These are phyloP conservation scores for Hephaestus fuliginosus DNA, from an alignment of 2,797 vertebrate species.

Conservation along the genomic window DNA sequence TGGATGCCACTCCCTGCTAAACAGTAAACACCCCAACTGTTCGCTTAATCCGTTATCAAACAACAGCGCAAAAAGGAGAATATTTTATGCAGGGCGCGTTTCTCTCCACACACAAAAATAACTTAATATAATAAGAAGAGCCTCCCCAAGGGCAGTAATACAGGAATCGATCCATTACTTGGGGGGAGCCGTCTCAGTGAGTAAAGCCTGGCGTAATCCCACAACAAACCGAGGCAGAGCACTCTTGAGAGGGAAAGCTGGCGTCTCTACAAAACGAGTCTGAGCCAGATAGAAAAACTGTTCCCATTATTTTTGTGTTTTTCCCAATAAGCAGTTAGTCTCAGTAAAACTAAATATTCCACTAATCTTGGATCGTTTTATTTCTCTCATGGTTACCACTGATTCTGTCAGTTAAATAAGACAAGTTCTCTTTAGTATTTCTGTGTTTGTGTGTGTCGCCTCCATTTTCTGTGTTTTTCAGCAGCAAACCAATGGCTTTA, in stretches of 20 bases:
- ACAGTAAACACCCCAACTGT: neutral
- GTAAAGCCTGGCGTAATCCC: slow-evolving; percentile 30
- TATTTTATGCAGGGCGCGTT: slow-evolving; percentile 7
- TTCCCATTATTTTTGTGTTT: slow-evolving; percentile 3
- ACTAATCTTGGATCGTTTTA: neutral
- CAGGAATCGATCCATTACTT: slow-evolving; percentile 18
- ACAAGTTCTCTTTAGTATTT: neutral
- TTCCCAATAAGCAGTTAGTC: neutral
- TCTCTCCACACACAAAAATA: slow-evolving; percentile 2
- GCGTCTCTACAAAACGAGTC: slow-evolving; percentile 17
- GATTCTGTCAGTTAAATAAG: slow-evolving; percentile 5
- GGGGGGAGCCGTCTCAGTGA: slow-evolving; percentile 15
- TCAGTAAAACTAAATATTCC: slow-evolving; percentile 5
- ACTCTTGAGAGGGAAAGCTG: slow-evolving; percentile 3
- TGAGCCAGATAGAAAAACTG: slow-evolving; percentile 1
- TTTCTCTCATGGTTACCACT: neutral
- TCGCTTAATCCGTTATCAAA: neutral
- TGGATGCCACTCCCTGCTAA: neutral
- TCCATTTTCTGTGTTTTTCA: slow-evolving; percentile 2
- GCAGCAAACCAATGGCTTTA: neutral
- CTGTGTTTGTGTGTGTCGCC: neutral
- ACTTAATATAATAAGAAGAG: slow-evolving; percentile 14
- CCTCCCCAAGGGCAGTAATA: slow-evolving; percentile 18
- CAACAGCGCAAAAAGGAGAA: slow-evolving; percentile 9
- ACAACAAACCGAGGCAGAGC: slow-evolving; percentile 16